Evolutionary conservation across 2,888 invertebrate species (phyloP), one percentile per base, ranked within the genome.

Genomic region (Aspidiotus destructor): DNA sequence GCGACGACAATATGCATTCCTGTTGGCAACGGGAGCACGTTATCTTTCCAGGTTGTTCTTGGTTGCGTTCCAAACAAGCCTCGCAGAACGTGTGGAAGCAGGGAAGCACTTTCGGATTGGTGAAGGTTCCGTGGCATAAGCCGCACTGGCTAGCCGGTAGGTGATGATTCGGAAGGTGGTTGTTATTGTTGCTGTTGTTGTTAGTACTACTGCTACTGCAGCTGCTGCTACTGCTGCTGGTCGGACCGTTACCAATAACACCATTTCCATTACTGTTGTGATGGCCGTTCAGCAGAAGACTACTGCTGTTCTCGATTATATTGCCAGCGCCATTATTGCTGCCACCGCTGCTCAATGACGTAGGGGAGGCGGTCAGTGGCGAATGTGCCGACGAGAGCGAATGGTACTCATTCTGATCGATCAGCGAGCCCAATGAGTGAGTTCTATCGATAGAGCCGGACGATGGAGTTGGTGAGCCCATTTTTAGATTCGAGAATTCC

Each of bases 391-490:
- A 70, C 67, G 80, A 80, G 69, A 81, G 76, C 70, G 81, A 84
- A 75, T 88, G 83, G 78, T 87, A 85, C 79, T 89, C 88, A 80
- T 84, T 85, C 79, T 87, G 87, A 80, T 89, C 89, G 74, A 83
- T 81, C 79, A 87, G 86, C 77, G 91, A 91, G 83, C 90, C 90
- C 82, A 91, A 87, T 78, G 91, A 90, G 83, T 89, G 90, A 81
- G 89, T 89, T 85, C 88, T 87, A 78, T 88, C 87, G 82, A 89
- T 84, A 81, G 92, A 92, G 84, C 92, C 92, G 83, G 92, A 83
- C 81, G 92, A 92, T 81, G 91, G 91, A 82, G 92, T 91, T 77
- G 85, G 85, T 81, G 92, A 90, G 85, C 90, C 92, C 92, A 92
- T 91, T 85, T 88, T 89, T 86, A 88, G 82, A 86, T 85, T 60